Base-by-base conservation (phyloP, 2,113 vertebrate species). In the Tachysurus vachellii region DNA sequence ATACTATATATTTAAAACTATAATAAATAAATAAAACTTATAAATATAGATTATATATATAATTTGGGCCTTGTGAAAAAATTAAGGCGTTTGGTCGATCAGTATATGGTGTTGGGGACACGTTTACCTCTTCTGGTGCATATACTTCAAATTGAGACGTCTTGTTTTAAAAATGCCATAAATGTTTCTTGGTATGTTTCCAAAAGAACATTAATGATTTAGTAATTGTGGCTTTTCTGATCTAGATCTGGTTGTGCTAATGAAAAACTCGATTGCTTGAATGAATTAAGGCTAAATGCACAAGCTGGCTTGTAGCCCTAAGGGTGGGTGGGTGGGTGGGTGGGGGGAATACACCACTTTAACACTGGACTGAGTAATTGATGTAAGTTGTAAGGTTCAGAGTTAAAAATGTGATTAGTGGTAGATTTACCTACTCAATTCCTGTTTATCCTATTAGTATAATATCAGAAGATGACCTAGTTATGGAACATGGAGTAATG, bases 251-350 rank as follows among this genome's bases (percentile, higher is more conserved):
- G 23, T 47, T 76, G 9, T 53, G 53, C 44, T 84, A 68, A 82
- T 84, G 47, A 59, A 79, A 80, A 50, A 50, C 23, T 17, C 54
- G 68, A 61, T 23, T 26, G 75, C 57, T 31, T 85, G n/a, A 79
- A 26, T 14, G n/a, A 68, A 64, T 85, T 54, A 66, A 36, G 23
- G 9, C 4, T 16, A 31, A 64, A 80, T 23, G 6, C 75, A 86
- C 31, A 28, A 80, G 31, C 47, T 44, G 76, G 73, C 71, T 77
- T 36, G 26, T 19, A 28, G 44, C 59, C 59, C 84, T 50, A 10
- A 80, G 21, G 85, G 36, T 36, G 36, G 36, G 2, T n/a, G n/a
- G 57, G 36, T 4, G 23, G 42, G 23, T 26, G 11, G 50, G 42
- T 2, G 12, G 36, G 36, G 36, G 36, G 36, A 36, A 79, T 42